These are phyloP conservation scores for Vanacampus margaritifer DNA, from an alignment of 2,113 vertebrate genomes.

Conservation along the genomic window DNA sequence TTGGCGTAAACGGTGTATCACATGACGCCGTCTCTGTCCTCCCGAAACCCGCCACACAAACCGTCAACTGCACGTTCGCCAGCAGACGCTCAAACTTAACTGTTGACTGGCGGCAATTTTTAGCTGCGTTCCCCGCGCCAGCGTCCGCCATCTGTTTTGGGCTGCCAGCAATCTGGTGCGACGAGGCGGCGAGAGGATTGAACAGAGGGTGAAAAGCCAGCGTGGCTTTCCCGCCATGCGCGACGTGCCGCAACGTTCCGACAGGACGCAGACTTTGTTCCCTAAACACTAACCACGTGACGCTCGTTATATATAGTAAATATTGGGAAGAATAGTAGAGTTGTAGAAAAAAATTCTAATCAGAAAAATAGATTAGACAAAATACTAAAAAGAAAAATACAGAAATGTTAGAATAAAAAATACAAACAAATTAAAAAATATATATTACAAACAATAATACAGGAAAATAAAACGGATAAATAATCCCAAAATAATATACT, in stretches of 20 bases:
- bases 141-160: constrained; percentile 76
- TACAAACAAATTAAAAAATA: no score
- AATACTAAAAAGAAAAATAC: no score
- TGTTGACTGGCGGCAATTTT: constrained; percentile 57
- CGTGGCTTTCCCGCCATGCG: constrained; percentile 32
- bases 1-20: background rate
- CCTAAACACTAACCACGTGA: background rate
- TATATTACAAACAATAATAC: no score
- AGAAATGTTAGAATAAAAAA: no score
- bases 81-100: constrained; percentile 67
- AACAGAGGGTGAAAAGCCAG: constrained; percentile 61
- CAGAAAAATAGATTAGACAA: background rate
- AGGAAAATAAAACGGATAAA: no score
- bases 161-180: constrained; percentile 72
- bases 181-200: constrained; percentile 60
- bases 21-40: background rate
- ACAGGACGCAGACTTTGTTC: background rate
- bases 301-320: no score
- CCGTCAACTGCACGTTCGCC: constrained; percentile 43
- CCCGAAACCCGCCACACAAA: constrained; percentile 32
- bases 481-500: no score
- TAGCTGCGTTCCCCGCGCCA: constrained; percentile 64
- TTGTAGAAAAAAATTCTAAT: background rate
- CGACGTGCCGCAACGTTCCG: constrained; percentile 54
- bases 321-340: no score